phyloP scores from a whole-genome alignment of 1,140 invertebrate genomes.

The Luehdorfia chinensis region DNA sequence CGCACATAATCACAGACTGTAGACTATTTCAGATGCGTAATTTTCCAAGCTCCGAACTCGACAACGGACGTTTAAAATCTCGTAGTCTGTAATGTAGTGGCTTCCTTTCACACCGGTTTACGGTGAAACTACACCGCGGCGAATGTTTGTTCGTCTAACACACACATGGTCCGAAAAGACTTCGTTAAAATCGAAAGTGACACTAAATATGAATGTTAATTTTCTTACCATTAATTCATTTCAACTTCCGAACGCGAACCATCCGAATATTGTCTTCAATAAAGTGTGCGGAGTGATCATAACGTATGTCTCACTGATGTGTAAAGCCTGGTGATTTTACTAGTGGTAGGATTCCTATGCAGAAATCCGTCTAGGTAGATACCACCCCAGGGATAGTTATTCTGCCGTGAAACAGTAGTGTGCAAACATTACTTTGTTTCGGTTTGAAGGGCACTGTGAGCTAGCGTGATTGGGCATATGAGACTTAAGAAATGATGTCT shows the following conservation, averaged over 20 bases:
- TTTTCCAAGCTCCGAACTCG: conserved; percentile 22
- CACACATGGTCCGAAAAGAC: conserved; percentile 8
- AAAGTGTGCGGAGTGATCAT: too few species aligned
- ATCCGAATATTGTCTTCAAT: conserved; percentile 1
- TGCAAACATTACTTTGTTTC: too few species aligned
- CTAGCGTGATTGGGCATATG: too few species aligned
- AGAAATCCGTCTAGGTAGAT: too few species aligned
- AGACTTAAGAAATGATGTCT: too few species aligned
- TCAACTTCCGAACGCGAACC: background rate
- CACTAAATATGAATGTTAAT: conserved; percentile 12
- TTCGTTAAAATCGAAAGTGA: conserved; percentile 13
- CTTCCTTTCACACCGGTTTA: conserved; percentile 30
- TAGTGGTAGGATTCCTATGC: too few species aligned
- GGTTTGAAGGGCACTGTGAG: too few species aligned
- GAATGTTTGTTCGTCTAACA: background rate
- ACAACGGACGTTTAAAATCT: conserved; percentile 20
- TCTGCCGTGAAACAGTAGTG: too few species aligned
- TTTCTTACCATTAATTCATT: background rate
- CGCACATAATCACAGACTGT: conserved; percentile 22
- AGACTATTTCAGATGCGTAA: conserved; percentile 22
- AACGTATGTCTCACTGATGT: too few species aligned
- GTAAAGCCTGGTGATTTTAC: too few species aligned
- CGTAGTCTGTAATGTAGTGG: conserved; percentile 15
- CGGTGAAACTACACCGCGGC: conserved; percentile 22
- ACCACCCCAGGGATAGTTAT: too few species aligned